These are phyloP conservation scores for Ctenicera cuprea DNA, from an alignment of 2,888 invertebrate species.

Conservation along the genomic window DNA sequence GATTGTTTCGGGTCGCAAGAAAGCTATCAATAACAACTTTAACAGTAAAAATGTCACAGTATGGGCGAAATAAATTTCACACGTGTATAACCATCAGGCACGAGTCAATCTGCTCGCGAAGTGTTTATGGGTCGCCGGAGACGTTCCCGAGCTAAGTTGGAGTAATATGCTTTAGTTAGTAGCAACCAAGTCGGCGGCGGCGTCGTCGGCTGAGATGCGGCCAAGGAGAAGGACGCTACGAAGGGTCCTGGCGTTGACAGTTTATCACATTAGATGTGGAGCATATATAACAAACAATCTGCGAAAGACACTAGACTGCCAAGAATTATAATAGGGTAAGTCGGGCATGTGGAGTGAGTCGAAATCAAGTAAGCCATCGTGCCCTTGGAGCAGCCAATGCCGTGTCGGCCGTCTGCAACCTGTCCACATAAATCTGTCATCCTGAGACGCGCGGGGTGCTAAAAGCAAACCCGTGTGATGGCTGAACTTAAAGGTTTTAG, in stretches of 20 bases:
- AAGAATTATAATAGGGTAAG: conserved; percentile 65
- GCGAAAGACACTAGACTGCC: conserved; percentile 68
- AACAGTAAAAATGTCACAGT: conserved; percentile 67
- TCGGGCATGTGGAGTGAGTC: conserved; percentile 58
- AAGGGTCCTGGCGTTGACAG: conserved; percentile 68
- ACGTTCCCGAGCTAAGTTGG: conserved; percentile 50
- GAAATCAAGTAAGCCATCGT: conserved; percentile 53
- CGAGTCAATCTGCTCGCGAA: conserved; percentile 58
- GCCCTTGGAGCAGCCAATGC: conserved; percentile 63
- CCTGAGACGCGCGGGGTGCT: conserved; percentile 68
- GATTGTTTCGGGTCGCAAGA: conserved; percentile 65
- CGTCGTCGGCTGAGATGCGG: conserved; percentile 39
- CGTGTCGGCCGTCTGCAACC: conserved; percentile 71
- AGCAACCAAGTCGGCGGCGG: conserved; percentile 37
- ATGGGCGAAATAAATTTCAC: conserved; percentile 58
- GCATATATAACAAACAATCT: conserved; percentile 66
- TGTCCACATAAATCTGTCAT: conserved; percentile 74
- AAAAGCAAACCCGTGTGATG: conserved; percentile 69
- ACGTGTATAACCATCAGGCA: conserved; percentile 55
- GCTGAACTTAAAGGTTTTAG: conserved; percentile 66
- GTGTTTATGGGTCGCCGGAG: conserved; percentile 59
- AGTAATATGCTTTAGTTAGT: conserved; percentile 52
- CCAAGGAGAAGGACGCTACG: conserved; percentile 56
- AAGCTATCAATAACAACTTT: conserved; percentile 69
- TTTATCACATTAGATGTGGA: conserved; percentile 71